phyloP scores from a whole-genome alignment of 2,113 vertebrate species.

The Australoheros scitulus region DNA sequence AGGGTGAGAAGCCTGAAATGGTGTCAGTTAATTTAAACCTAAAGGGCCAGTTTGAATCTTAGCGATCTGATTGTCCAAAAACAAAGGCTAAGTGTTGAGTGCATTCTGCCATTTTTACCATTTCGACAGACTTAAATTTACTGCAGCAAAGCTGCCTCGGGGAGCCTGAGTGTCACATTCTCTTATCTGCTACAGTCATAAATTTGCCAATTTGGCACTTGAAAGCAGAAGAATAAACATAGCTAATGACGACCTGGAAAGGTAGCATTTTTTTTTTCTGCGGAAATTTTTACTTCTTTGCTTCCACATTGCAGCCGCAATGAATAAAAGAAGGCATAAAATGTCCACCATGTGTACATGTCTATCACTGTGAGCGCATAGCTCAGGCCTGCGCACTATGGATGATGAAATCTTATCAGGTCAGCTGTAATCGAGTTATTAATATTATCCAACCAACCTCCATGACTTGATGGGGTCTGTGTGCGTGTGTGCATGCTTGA shows the following conservation, averaged over 20 bases:
- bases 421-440: slow-evolving; percentile 80
- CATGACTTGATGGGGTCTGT: slow-evolving; percentile 32
- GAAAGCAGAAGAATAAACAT: neutral
- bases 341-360: slow-evolving; percentile 66
- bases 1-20: slow-evolving; percentile 68
- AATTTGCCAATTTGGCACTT: neutral
- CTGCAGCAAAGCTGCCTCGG: neutral
- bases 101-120: neutral
- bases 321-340: slow-evolving; percentile 53
- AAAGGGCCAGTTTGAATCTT: slow-evolving; percentile 22
- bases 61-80: neutral
- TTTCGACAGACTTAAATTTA: neutral
- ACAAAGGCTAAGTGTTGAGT: neutral
- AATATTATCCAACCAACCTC: slow-evolving; percentile 71
- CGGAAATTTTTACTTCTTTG: neutral
- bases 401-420: slow-evolving; percentile 78
- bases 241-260: neutral
- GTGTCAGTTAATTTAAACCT: slow-evolving; percentile 55
- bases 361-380: slow-evolving; percentile 61
- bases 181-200: neutral
- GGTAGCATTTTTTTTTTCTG: neutral
- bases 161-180: neutral
- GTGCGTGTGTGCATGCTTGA: slow-evolving; percentile 10
- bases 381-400: slow-evolving; percentile 50
- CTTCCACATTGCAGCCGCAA: slow-evolving; percentile 24